Conservation (phyloP, 2,797 vertebrate species). For the Mustela erminea region DNA sequence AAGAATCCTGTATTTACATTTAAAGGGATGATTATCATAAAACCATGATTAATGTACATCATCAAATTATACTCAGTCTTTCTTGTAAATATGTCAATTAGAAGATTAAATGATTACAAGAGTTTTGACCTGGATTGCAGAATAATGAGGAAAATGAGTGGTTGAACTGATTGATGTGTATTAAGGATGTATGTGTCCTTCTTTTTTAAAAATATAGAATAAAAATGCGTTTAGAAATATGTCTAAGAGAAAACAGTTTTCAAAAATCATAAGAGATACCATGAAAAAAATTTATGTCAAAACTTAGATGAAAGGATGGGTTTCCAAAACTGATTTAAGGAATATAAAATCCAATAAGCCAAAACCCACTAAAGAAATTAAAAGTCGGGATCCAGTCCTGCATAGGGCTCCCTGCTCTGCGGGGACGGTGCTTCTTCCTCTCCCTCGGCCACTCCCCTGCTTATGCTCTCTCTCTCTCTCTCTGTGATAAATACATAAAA, state of each 20-base stretch:
- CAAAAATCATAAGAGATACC: neutral
- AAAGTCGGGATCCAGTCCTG: neutral
- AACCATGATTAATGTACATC: neutral
- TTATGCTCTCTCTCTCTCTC: no score
- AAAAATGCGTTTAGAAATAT: neutral
- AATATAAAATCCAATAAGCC: neutral
- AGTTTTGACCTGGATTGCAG: neutral
- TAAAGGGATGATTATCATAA: neutral
- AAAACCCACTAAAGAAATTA: neutral
- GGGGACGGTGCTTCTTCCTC: no score
- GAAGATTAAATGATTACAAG: neutral
- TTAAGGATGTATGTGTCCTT: neutral
- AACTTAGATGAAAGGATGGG: neutral
- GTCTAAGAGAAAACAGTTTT: conserved; percentile 1
- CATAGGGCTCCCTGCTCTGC: no score
- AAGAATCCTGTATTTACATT: neutral
- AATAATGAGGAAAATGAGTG: neutral
- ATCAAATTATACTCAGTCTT: conserved; percentile 8
- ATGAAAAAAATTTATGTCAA: neutral
- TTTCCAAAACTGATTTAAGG: conserved; percentile 29
- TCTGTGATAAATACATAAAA: no score
- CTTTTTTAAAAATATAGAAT: conserved; percentile 17
- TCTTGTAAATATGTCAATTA: conserved; percentile 4
- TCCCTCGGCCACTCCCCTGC: no score
- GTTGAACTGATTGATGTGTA: neutral